phyloP scores from a whole-genome alignment of 2,113 vertebrate species.

The Ursus arctos region DNA sequence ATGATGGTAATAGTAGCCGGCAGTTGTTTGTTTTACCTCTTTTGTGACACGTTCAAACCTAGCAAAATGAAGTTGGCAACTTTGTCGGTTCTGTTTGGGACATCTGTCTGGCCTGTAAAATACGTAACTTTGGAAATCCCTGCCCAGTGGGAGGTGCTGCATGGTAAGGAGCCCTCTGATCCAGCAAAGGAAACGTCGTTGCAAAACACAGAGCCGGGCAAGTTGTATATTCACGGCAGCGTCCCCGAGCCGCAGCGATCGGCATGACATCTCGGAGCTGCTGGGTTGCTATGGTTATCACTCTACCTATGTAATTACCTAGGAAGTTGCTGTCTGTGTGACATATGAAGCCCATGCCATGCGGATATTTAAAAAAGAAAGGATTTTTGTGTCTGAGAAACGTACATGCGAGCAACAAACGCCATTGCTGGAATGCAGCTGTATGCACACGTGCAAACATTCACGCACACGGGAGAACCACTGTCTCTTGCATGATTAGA shows the following conservation, averaged over 20 bases:
- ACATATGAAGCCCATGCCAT: conserved; percentile 64
- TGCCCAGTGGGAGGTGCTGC: neutral
- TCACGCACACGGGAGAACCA: neutral
- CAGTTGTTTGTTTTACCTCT: neutral
- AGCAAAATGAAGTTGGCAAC: conserved; percentile 40
- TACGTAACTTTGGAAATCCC: neutral
- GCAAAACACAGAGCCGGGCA: conserved; percentile 64
- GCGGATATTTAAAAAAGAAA: conserved; percentile 19
- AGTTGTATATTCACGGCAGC: conserved; percentile 67
- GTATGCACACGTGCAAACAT: neutral
- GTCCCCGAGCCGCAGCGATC: conserved; percentile 71
- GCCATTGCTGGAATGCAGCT: neutral
- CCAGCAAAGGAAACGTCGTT: conserved; percentile 56
- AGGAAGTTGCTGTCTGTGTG: conserved; percentile 78
- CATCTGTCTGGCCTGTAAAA: neutral
- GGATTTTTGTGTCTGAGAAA: conserved; percentile 76
- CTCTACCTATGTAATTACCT: conserved; percentile 84
- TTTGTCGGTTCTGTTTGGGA: neutral
- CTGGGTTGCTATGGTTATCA: conserved; percentile 86
- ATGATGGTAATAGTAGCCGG: neutral
- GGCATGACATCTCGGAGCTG: conserved; percentile 76
- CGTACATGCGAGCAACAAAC: conserved; percentile 21
- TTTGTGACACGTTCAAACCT: neutral
- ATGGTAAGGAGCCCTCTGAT: neutral
- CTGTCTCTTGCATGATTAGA: neutral